Conservation (phyloP, 2,888 invertebrate genomes). For the Drosophila emarginata region DNA sequence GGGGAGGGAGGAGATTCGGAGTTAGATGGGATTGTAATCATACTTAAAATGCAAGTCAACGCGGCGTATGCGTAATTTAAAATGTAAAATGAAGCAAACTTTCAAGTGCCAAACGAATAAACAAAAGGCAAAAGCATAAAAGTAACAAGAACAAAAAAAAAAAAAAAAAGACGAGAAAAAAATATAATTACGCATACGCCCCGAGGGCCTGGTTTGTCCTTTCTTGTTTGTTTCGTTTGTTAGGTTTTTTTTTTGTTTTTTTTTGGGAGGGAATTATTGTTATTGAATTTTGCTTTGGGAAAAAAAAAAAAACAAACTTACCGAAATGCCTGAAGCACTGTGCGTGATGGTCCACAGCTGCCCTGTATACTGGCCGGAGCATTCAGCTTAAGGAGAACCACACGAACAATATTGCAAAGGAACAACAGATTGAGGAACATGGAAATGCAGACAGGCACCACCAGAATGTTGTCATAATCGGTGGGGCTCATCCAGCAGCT, state of each 20-base stretch:
- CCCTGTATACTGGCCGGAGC: slow-evolving; percentile 87
- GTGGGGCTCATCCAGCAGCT: slow-evolving; percentile 92
- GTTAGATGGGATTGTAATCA: slow-evolving; percentile 32
- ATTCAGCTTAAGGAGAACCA: slow-evolving; percentile 91
- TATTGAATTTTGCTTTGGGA: slow-evolving; percentile 34
- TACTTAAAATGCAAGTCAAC: slow-evolving; percentile 68
- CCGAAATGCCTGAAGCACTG: slow-evolving; percentile 90
- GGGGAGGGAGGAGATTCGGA: slow-evolving; percentile 10
- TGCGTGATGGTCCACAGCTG: slow-evolving; percentile 86
- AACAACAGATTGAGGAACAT: slow-evolving; percentile 92
- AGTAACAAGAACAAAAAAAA: slow-evolving; percentile 13
- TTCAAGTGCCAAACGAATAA: slow-evolving; percentile 42
- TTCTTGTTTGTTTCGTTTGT: slow-evolving; percentile 25
- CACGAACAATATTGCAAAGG: slow-evolving; percentile 94
- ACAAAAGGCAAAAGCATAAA: slow-evolving; percentile 20
- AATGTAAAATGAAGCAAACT: slow-evolving; percentile 63
- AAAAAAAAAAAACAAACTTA: slow-evolving; percentile 78
- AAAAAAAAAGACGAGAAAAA: slow-evolving; percentile 19
- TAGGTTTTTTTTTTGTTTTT: slow-evolving; percentile 19
- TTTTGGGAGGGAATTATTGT: slow-evolving; percentile 33
- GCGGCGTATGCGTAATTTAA: slow-evolving; percentile 73
- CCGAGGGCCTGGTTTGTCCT: slow-evolving; percentile 43
- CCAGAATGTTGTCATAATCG: slow-evolving; percentile 88
- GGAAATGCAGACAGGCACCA: slow-evolving; percentile 90
- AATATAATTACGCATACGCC: slow-evolving; percentile 68